Conservation (phyloP, 2,888 invertebrate genomes). For the Cephalotes varians region DNA sequence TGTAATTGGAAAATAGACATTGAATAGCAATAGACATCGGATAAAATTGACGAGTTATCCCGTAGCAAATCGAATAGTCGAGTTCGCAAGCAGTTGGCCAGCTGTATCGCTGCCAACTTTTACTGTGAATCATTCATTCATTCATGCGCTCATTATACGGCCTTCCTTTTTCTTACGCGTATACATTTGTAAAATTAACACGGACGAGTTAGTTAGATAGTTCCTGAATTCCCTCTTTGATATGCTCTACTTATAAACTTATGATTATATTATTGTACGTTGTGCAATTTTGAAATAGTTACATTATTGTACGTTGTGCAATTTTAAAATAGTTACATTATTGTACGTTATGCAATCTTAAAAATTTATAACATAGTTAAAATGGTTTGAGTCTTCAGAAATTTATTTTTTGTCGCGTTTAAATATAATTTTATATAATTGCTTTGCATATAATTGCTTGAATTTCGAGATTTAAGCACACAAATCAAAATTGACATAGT, state of each 20-base stretch:
- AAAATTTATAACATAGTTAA: not conserved
- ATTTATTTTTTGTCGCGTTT: not conserved
- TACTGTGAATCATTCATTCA: conserved; percentile 78
- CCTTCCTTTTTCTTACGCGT: conserved; percentile 29
- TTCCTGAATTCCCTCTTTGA: not conserved
- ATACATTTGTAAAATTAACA: not conserved
- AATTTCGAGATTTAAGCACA: not conserved
- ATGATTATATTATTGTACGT: not conserved
- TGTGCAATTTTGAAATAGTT: not conserved
- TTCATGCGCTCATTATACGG: conserved; percentile 44
- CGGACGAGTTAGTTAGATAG: not conserved
- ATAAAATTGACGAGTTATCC: conserved; percentile 46
- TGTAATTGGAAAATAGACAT: conserved; percentile 3
- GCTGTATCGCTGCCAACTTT: conserved; percentile 80
- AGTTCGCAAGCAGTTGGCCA: conserved; percentile 60
- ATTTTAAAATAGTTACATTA: not conserved
- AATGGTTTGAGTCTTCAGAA: not conserved
- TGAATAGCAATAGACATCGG: not conserved
- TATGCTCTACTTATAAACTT: not conserved
- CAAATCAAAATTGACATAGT: not conserved
- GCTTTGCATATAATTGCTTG: not conserved
- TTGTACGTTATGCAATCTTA: not conserved
- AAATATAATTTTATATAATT: not conserved
- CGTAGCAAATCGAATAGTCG: conserved; percentile 28
- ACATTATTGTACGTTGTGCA: not conserved